phyloP scores from a whole-genome alignment of 2,797 vertebrate species.

The Crenuchus spilurus region DNA sequence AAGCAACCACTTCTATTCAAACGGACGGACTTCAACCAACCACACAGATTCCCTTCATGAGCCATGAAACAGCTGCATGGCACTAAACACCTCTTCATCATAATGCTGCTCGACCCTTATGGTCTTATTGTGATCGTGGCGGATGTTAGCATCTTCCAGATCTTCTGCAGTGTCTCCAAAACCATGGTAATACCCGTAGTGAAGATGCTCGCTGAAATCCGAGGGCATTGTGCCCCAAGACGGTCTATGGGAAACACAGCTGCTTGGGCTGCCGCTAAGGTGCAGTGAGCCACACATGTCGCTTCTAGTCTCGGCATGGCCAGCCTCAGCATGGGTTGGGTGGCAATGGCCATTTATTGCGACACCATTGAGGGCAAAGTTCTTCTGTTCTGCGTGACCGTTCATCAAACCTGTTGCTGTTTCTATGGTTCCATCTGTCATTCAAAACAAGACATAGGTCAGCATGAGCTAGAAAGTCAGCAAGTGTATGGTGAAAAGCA shows the following conservation, averaged over 20 bases:
- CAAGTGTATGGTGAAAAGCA: slow-evolving; percentile 21
- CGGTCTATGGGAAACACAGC: slow-evolving; percentile 78
- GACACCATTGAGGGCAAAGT: slow-evolving; percentile 69
- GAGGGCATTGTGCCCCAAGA: slow-evolving; percentile 66
- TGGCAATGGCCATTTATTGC: slow-evolving; percentile 71
- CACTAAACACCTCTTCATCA: slow-evolving; percentile 72
- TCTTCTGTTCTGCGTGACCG: slow-evolving; percentile 78
- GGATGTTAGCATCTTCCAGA: slow-evolving; percentile 80
- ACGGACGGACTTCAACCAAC: neutral
- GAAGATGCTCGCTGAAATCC: slow-evolving; percentile 80
- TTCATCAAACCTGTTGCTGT: slow-evolving; percentile 78
- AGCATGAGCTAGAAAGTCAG: slow-evolving; percentile 18
- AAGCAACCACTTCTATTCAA: slow-evolving; percentile 4
- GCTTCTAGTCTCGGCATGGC: slow-evolving; percentile 52
- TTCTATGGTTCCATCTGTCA: slow-evolving; percentile 81
- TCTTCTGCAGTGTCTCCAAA: slow-evolving; percentile 96
- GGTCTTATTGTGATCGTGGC: slow-evolving; percentile 74
- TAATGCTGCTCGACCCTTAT: slow-evolving; percentile 76
- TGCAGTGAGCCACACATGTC: slow-evolving; percentile 93
- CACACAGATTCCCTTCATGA: slow-evolving; percentile 69
- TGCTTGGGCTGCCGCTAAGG: slow-evolving; percentile 82
- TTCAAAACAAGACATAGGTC: slow-evolving; percentile 66
- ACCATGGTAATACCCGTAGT: slow-evolving; percentile 92
- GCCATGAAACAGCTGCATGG: slow-evolving; percentile 82
- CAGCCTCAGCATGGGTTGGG: slow-evolving; percentile 51